Conservation (phyloP, 2,113 vertebrate genomes). For the Dipodomys spectabilis region DNA sequence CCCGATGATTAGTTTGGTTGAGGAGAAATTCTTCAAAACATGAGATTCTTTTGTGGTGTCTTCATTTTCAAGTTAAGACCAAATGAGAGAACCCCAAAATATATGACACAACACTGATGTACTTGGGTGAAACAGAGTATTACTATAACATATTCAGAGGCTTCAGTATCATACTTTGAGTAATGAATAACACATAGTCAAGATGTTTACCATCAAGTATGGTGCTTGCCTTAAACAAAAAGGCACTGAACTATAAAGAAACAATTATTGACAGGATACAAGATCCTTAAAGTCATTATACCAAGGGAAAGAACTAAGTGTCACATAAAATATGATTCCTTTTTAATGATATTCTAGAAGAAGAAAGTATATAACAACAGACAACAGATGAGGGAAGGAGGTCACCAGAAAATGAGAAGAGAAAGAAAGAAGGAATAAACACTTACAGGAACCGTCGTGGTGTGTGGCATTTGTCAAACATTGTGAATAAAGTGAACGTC, state of each 20-base stretch:
- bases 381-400: not conserved
- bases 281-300: not conserved
- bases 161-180: not conserved
- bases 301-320: not conserved
- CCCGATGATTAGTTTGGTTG: too few relatives aligned
- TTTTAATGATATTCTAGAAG: not conserved
- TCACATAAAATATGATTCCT: not conserved
- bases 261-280: not conserved
- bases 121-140: too few relatives aligned
- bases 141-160: too few relatives aligned
- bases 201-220: not conserved
- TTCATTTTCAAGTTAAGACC: too few relatives aligned
- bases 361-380: not conserved
- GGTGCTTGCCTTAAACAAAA: not conserved
- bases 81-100: too few relatives aligned
- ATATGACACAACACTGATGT: too few relatives aligned
- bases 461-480: not conserved
- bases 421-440: not conserved
- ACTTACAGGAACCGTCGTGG: not conserved
- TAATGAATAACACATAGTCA: not conserved
- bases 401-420: not conserved
- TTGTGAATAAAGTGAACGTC: not conserved
- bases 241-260: not conserved
- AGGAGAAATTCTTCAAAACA: too few relatives aligned
- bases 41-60: too few relatives aligned